Evolutionary conservation across 2,888 invertebrate species (phyloP).

Genomic region (Argyra leucocephala): DNA sequence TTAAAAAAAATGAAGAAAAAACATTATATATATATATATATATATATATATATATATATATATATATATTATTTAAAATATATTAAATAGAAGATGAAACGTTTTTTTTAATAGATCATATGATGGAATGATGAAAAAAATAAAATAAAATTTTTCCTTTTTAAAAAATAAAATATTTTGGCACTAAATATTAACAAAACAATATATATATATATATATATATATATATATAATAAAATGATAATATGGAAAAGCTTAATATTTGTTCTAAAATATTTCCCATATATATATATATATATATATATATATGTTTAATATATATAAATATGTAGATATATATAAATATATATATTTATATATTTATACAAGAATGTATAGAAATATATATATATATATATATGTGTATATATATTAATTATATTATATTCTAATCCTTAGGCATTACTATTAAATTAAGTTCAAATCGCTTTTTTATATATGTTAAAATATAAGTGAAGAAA

Average conservation of each 20-base stretch:
- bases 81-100: neutral
- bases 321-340: neutral
- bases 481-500: conserved; percentile 6
- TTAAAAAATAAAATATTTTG: conserved; percentile 1
- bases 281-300: neutral
- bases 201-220: no score
- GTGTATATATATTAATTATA: neutral
- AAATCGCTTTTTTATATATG: conserved; percentile 6
- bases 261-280: conserved; percentile 6
- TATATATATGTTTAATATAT: neutral
- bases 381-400: neutral
- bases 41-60: neutral
- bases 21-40: neutral
- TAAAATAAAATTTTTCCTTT: neutral
- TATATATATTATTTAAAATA: neutral
- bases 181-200: conserved; percentile 2
- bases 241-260: conserved; percentile 3
- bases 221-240: no score
- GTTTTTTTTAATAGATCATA: neutral
- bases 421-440: conserved; percentile 1
- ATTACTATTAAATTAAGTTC: conserved; percentile 6
- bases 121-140: neutral
- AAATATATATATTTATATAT: neutral
- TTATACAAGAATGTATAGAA: neutral
- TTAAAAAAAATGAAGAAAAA: neutral